Evolutionary conservation across 2,113 vertebrate species (phyloP), one percentile per base, ranked within the genome.

Genomic region (Triplophysa rosa): DNA sequence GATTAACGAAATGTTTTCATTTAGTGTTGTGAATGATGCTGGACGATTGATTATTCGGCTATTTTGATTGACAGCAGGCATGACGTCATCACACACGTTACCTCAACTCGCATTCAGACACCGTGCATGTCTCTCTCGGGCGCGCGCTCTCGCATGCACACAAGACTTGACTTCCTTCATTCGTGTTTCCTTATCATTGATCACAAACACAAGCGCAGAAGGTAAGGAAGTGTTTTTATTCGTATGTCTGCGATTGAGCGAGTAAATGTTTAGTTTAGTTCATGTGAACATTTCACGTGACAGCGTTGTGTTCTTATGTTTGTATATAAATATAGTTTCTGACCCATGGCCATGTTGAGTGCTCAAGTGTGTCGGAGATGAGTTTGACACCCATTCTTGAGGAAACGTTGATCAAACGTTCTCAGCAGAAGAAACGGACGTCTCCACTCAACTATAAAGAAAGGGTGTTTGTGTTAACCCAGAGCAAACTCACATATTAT

Each of bases 381-480:
- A 96, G 92, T 92, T 90, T 73, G 1, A 93, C 94, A 84, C 86
- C 84, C 87, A 94, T 99, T 80, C 87, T 97, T 77, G 95, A 96
- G 89, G 95, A 96, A 90, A 94, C 87, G 88, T 89, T 98, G 87
- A 96, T 97, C 90, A 98, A 98, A 91, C 94, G 96, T 12, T 98
- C 96, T 0, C 96, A 98, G 84, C 95, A 98, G 92, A 97, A 96
- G 91, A 97, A 94, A 89, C 93, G 94, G 82, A 97, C 95, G 7
- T 98, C 96, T 1, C 96, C 96, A 0, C 91, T 96, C 79, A 98
- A 98, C 91, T 98, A 97, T 87, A 98, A 98, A 87, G 95, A 96
- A 83, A 91, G 96, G 40, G 91, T 97, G 85, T 98, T 98, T 67
- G 94, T 97, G 3, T 93, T 98, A 47, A 98, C 95, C 2, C 94